These are phyloP conservation scores for Thymelicus sylvestris DNA, from an alignment of 2,888 invertebrate species.

Conservation along the genomic window DNA sequence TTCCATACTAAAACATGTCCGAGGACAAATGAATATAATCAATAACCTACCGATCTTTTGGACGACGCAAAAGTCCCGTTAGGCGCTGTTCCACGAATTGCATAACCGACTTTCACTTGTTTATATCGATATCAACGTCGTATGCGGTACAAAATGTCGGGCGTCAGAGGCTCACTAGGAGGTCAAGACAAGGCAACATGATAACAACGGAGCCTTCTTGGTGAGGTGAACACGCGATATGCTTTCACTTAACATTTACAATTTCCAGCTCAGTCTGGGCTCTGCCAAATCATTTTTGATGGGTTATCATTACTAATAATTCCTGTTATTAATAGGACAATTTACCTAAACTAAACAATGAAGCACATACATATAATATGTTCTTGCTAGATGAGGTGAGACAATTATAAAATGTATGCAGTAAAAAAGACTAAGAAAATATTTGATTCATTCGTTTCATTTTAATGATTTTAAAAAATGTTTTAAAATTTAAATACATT, in stretches of 20 bases:
- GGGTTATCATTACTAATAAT: too few species aligned
- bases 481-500: too few species aligned
- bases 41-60: not conserved
- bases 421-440: too few species aligned
- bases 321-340: too few species aligned
- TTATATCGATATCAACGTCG: slow-evolving; percentile 29
- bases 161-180: slow-evolving; percentile 3
- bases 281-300: too few species aligned
- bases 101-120: slow-evolving; percentile 32
- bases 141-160: slow-evolving; percentile 28
- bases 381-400: too few species aligned
- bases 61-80: slow-evolving; percentile 18
- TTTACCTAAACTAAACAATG: too few species aligned
- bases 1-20: too few species aligned
- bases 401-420: too few species aligned
- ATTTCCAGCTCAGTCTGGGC: not conserved
- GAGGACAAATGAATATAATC: not conserved
- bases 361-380: too few species aligned
- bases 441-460: too few species aligned
- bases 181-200: slow-evolving; percentile 23
- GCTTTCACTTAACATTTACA: slow-evolving; percentile 4
- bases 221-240: slow-evolving; percentile 17
- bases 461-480: too few species aligned
- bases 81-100: slow-evolving; percentile 15
- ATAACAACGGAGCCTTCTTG: slow-evolving; percentile 16